These are phyloP conservation scores for Nemapogon koenigi DNA, from an alignment of 2,888 invertebrate genomes.

Conservation along the genomic window DNA sequence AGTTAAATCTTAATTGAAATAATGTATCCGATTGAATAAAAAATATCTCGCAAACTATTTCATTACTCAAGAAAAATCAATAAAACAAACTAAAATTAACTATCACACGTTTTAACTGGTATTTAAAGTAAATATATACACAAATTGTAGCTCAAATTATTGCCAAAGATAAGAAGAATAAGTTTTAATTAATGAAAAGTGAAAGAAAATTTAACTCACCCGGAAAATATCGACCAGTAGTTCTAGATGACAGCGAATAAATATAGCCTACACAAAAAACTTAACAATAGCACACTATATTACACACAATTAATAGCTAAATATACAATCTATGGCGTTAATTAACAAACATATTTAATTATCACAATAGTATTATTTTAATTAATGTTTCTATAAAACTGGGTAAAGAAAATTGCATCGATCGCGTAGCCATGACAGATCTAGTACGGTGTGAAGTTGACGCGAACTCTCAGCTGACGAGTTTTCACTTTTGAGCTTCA, in stretches of 20 bases:
- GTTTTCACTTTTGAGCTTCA: too few species aligned
- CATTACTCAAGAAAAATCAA: conserved; percentile 13
- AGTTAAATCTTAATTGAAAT: too few species aligned
- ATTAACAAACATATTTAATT: background rate
- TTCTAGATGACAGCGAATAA: conserved; percentile 47
- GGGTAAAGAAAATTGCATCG: too few species aligned
- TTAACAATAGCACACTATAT: background rate
- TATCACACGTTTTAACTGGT: too few species aligned
- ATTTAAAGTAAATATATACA: too few species aligned
- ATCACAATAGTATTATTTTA: conserved; percentile 1
- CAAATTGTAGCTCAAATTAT: too few species aligned
- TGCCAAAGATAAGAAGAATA: too few species aligned
- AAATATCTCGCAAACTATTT: too few species aligned
- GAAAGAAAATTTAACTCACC: conserved; percentile 45
- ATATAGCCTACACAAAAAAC: conserved; percentile 31
- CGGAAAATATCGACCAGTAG: conserved; percentile 39
- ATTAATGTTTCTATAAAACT: conserved; percentile 2
- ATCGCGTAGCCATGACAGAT: conserved; percentile 60
- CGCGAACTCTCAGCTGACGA: conserved; percentile 55
- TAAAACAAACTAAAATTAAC: background rate
- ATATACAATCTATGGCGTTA: conserved; percentile 1
- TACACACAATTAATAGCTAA: background rate
- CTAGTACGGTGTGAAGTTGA: conserved; percentile 42
- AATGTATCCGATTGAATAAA: too few species aligned
- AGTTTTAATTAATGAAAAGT: too few species aligned